These are phyloP conservation scores for Nemapogon koenigi DNA, from an alignment of 2,888 invertebrate genomes.

Conservation along the genomic window DNA sequence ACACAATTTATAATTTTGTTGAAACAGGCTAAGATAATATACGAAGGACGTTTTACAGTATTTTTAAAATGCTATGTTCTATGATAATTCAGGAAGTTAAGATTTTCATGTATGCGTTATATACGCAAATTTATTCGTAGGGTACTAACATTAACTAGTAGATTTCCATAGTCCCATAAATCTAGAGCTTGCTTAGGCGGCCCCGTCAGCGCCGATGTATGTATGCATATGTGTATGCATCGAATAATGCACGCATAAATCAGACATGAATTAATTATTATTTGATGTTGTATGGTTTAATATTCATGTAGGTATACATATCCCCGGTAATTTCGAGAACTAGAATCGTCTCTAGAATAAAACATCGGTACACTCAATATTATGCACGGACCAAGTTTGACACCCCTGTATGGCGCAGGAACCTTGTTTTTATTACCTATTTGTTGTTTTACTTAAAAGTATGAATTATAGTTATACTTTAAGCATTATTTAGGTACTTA, in stretches of 20 bases:
- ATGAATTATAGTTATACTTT: too few relatives aligned
- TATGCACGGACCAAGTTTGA: too few relatives aligned
- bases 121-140: conserved; percentile 28
- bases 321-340: conserved; percentile 36
- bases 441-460: too few relatives aligned
- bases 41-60: too few relatives aligned
- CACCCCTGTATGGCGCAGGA: too few relatives aligned
- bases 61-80: too few relatives aligned
- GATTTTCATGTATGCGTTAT: conserved; percentile 17
- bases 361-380: conserved; percentile 6
- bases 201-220: conserved; percentile 23
- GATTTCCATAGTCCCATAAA: conserved; percentile 41
- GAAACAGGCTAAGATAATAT: too few relatives aligned
- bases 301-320: conserved; percentile 20
- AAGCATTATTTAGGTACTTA: too few relatives aligned
- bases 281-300: conserved; percentile 30
- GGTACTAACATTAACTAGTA: conserved; percentile 23
- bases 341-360: conserved; percentile 7
- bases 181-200: conserved; percentile 17
- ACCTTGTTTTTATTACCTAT: too few relatives aligned
- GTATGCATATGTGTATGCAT: too few relatives aligned
- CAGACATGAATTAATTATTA: conserved; percentile 52
- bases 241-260: conserved; percentile 58
- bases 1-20: too few relatives aligned
- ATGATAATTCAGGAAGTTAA: conserved; percentile 1